phyloP scores from a whole-genome alignment of 1,140 invertebrate species.

The Hyles euphorbiae region DNA sequence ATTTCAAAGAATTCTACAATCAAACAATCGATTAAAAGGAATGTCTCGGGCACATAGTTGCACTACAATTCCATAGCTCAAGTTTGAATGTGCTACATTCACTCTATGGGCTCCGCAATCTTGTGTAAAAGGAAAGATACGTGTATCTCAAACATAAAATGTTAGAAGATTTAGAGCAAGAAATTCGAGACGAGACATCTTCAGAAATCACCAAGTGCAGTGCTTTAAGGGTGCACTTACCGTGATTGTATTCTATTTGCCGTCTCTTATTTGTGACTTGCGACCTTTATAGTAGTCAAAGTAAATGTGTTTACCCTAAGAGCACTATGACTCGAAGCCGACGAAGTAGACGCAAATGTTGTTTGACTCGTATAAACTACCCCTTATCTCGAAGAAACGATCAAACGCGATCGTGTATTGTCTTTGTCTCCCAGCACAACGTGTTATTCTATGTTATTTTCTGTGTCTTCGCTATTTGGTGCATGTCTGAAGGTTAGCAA shows the following conservation, averaged over 20 bases:
- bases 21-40: too few relatives aligned
- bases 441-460: too few relatives aligned
- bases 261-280: slow-evolving; percentile 20
- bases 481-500: too few relatives aligned
- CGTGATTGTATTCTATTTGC: slow-evolving; percentile 35
- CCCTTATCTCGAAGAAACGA: slow-evolving; percentile 10
- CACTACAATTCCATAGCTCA: too few relatives aligned
- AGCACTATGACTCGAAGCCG: background rate
- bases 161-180: slow-evolving; percentile 21
- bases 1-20: too few relatives aligned
- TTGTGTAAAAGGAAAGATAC: slow-evolving; percentile 17
- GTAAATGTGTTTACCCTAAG: slow-evolving; percentile 8
- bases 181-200: slow-evolving; percentile 23
- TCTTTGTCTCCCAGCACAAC: background rate
- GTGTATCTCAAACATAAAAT: slow-evolving; percentile 22
- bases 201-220: slow-evolving; percentile 25
- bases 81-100: slow-evolving; percentile 6
- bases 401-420: slow-evolving; percentile 11
- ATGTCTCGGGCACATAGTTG: too few relatives aligned
- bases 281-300: slow-evolving; percentile 16
- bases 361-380: slow-evolving; percentile 11
- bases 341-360: slow-evolving; percentile 13
- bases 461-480: too few relatives aligned
- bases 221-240: slow-evolving; percentile 32
- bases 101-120: slow-evolving; percentile 15